Evolutionary conservation across 2,888 invertebrate species (phyloP), one percentile per base, ranked within the genome.

Genomic region (Drosophila recens): DNA sequence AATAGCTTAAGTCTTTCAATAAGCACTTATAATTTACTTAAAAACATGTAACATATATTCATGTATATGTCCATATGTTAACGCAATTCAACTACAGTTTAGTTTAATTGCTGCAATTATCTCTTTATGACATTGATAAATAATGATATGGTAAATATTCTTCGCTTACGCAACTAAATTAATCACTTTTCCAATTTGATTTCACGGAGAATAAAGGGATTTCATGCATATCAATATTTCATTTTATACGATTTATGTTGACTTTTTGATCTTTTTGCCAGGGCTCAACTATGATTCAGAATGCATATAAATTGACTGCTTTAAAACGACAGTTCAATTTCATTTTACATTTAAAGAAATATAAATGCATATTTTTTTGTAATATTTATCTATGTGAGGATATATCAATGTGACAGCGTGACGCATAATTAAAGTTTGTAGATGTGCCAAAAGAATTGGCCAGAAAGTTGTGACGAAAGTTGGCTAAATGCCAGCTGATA

Each of bases 381-480:
- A 6, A 0, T 27, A 20, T 64, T 15, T 20, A 27, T 27, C 8
- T 40, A 46, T 51, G 17, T 6, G 15, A 15, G 34, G 54, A 30
- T 59, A 23, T 58, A 27, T 48, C 48, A 33, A 62, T 42, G 52
- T 58, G 87, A 72, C 81, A 80, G 59, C 73, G 20, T 83, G 75
- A 69, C 68, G 89, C 82, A 87, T 74, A 81, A 82, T 87, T 89
- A 81, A 69, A 67, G 64, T 63, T 52, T 45, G 72, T 51, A 36
- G 42, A 66, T 58, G 53, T 80, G 84, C 78, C 87, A 89, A 83
- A 67, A 76, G 48, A 61, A 48, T 84, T 71, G 81, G 79, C 82
- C 70, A 67, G 23, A 52, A 68, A 70, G 54, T 30, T 52, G n/a
- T 45, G 43, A 53, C 23, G n/a, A 17, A 54, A 17, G 38, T 83